These are phyloP conservation scores for Oreochromis mossambicus DNA, from an alignment of 2,797 vertebrate genomes.

Conservation along the genomic window DNA sequence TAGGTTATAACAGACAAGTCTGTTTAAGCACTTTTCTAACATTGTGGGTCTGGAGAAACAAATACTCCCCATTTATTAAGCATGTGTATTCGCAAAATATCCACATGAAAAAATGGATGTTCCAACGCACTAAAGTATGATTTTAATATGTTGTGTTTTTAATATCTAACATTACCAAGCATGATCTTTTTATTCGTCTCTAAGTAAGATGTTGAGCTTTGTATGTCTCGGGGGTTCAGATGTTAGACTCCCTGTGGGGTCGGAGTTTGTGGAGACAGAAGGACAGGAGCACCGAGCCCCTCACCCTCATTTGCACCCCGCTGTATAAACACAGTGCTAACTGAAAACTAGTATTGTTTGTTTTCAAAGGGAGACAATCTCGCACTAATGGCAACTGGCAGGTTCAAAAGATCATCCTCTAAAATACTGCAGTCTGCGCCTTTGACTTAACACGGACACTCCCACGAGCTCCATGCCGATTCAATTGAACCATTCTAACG, in stretches of 20 bases:
- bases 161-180: neutral
- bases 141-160: neutral
- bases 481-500: neutral
- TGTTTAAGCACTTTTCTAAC: neutral
- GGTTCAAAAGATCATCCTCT: neutral
- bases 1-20: neutral
- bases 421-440: neutral
- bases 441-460: neutral
- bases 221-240: neutral
- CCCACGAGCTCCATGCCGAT: neutral
- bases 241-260: conserved; percentile 54
- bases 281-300: conserved; percentile 24
- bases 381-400: neutral
- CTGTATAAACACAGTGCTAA: conserved; percentile 54
- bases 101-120: neutral
- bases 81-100: neutral
- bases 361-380: conserved; percentile 2
- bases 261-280: conserved; percentile 19
- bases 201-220: neutral
- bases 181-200: neutral
- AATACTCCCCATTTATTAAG: neutral
- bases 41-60: neutral
- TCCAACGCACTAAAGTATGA: neutral
- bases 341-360: neutral
- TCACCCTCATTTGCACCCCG: conserved; percentile 28